Base-by-base conservation (phyloP, 2,888 invertebrate genomes). In the Eupithecia insigniata region DNA sequence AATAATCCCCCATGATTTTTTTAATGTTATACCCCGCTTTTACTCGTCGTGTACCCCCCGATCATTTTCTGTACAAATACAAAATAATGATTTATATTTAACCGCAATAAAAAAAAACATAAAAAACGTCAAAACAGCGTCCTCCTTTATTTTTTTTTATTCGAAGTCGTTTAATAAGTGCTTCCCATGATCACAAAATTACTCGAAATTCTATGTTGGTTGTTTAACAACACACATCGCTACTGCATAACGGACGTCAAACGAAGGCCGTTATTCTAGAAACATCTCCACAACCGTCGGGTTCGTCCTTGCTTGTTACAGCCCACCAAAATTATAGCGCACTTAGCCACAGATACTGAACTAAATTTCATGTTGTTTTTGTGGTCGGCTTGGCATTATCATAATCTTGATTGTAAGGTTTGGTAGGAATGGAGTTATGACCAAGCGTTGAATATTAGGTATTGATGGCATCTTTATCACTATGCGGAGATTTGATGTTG, bases 291-390 rank as follows among this genome's bases (percentile, higher is more conserved):
- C 64, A 67, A 67, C 26, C 5, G 22, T 73, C 72, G 72, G 73
- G 68, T 67, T 76, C 66, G 76, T 73, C 76, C 74, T 79, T 75
- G 74, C 58, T 69, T 61, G 68, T 78, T 69, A 75, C 66, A 71
- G 72, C 75, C 73, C 39, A 75, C 46, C 46, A 51, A 73, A 76
- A 76, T 76, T 78, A 78, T 77, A 69, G 69, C 69, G 67, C 69
- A 73, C 78, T 78, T 76, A 76, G 71, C 71, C 72, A 70, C 79
- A 77, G 75, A 75, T 77, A 74, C 71, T 58, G 39, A 69, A 67
- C 73, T 73, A 65, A 69, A 76, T 74, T 75, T 78, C 73, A 71
- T 73, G 70, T 76, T 78, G 71, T 78, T 74, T 76, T 78, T 76
- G 66, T 70, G 66, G 67, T 51, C 46, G 67, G 34, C 26, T 10